Evolutionary conservation across 2,888 invertebrate species (phyloP), one percentile per base, ranked within the genome.

Genomic region (Xestia ashworthii): DNA sequence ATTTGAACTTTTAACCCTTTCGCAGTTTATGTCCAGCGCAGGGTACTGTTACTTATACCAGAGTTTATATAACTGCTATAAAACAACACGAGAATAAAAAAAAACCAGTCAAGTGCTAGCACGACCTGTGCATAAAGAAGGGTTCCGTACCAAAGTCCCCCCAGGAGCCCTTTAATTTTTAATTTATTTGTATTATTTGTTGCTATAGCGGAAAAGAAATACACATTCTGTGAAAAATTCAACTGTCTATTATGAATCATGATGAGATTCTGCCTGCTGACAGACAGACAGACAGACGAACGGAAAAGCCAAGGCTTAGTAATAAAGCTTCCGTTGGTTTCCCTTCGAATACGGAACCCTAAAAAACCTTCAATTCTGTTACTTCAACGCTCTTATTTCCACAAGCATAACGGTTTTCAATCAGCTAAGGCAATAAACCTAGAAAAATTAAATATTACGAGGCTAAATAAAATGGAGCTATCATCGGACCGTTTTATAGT

Each of bases 401-500:
- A 71, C 76, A 71, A 71, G 68, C 73, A 44, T 77, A 85, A 72
- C 86, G 41, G 83, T 74, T 77, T 77, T 77, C 71, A 77, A 71
- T 76, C 55, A 74, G 16, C 50, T 25, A 55, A 68, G 55, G 60
- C 25, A 9, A 78, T 81, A 78, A 78, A 82, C 60, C 8, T 25
- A 73, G 66, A 68, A 75, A 74, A 73, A 6, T 25, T 46, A 38
- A 82, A 80, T 66, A 78, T 81, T 80, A 80, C 83, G 83, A 86
- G 80, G 78, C 55, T 81, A 72, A 86, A 89, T 82, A 82, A 88
- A 89, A 88, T 86, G 76, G 85, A 85, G 65, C 86, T 86, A 86
- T 87, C 87, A 88, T 83, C 76, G 78, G 67, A 81, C 65, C 80
- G 71, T 86, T 89, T 86, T 81, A 89, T 82, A 89, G 82, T 85